Conservation (phyloP, 2,113 vertebrate species). For the Dipodomys merriami region DNA sequence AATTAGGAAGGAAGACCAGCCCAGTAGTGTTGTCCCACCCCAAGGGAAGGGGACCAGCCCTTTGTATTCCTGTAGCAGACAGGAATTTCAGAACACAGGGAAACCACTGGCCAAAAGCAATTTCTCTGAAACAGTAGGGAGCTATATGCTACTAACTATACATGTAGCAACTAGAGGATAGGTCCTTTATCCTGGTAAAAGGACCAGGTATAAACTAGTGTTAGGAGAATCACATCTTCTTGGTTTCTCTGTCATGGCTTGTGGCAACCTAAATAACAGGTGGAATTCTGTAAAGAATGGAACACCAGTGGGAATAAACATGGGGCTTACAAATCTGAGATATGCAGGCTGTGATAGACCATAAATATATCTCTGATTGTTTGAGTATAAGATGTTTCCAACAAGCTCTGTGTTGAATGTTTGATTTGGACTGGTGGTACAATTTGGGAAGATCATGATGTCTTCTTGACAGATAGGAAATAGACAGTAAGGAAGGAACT, state of each 20-base stretch:
- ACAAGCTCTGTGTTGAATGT: no score
- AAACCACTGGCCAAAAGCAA: not conserved
- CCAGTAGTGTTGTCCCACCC: not conserved
- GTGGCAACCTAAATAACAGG: not conserved
- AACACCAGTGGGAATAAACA: not conserved
- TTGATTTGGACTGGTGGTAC: no score
- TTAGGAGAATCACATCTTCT: not conserved
- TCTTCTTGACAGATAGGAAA: no score
- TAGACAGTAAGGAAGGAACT: no score
- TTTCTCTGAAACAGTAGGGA: not conserved
- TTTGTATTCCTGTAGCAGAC: not conserved
- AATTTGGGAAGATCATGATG: no score
- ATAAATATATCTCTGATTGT: no score
- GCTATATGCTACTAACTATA: not conserved
- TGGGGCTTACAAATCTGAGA: no score
- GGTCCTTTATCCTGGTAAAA: not conserved
- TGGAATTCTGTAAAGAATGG: not conserved
- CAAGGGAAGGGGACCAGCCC: no score
- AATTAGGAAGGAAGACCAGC: not conserved
- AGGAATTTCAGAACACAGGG: not conserved
- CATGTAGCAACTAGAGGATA: not conserved
- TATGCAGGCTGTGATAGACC: not conserved
- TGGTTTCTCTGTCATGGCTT: not conserved
- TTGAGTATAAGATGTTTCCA: not conserved
- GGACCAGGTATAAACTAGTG: not conserved